Evolutionary conservation across 2,888 invertebrate species (phyloP).

Genomic region (Ormyrus thymus): DNA sequence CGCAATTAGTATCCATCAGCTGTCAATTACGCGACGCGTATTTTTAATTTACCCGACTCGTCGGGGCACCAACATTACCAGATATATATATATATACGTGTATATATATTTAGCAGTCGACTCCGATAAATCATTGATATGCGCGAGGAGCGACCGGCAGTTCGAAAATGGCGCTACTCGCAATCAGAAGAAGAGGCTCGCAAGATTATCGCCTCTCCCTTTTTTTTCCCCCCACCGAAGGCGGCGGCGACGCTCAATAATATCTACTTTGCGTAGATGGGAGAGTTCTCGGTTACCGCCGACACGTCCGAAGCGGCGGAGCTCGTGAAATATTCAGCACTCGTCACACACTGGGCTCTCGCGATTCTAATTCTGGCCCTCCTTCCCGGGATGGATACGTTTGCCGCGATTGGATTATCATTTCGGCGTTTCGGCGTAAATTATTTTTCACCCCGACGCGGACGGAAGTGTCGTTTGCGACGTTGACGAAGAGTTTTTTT

Average conservation of each 20-base stretch:
- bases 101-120: background rate
- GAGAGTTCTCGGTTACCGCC: background rate
- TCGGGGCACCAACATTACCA: background rate
- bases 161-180: constrained; percentile 19
- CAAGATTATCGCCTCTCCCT: background rate
- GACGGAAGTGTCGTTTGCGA: background rate
- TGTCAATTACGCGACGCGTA: background rate
- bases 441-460: background rate
- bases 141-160: background rate
- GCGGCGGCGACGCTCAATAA: no score
- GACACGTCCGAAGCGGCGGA: background rate
- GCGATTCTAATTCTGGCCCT: constrained; percentile 36
- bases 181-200: background rate
- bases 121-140: constrained; percentile 37
- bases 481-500: background rate
- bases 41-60: background rate
- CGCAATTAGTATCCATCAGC: background rate
- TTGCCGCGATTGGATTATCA: constrained; percentile 21
- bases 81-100: background rate
- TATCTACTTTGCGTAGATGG: background rate
- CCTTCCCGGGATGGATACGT: background rate
- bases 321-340: constrained; percentile 45
- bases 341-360: background rate
- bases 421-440: background rate
- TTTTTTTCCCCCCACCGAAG: no score